Base-by-base conservation (phyloP, 92 coral and sea anemone species). In the Porites rus region DNA sequence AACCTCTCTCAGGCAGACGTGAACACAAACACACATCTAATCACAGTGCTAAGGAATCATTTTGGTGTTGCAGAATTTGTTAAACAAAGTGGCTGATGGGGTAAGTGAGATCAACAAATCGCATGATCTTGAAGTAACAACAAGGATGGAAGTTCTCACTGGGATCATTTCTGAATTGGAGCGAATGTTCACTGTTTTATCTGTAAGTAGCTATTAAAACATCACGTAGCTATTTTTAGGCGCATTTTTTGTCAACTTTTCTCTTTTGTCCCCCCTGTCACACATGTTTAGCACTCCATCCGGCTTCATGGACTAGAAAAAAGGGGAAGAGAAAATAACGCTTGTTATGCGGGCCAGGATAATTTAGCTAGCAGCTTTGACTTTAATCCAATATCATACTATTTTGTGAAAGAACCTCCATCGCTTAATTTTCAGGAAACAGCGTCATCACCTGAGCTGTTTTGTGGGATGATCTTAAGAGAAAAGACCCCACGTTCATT, bases 81-180 rank as follows among this genome's bases (percentile, higher is more conserved):
- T 89, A 59, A 92, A 81, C 68, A 92, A 80, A 75, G 81, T 89
- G 20, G 88, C 82, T 3, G 24, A 63, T 56, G 75, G 78, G n/a
- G 65, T 92, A 5, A 89, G 75, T 12, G 91, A 78, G 9, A 78
- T 80, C 51, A 61, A 54, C 51, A 43, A 50, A 3, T 76, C 77
- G 10, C 69, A 59, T 62, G 95, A 89, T 71, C 51, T 70, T 12
- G 95, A 92, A 13, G 46, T 86, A 11, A 54, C 63, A 9, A 65
- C 91, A 69, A 89, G 89, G 69, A 84, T 83, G 76, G 95, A 89
- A 62, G 84, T 80, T 25, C 38, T 83, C 24, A 59, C 69, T 20
- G 84, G 79, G 50, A 31, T 87, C 62, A 59, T 83, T 43, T 71
- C 88, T 64, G 91, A 91, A 64, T 65, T 91, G 77, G 91, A 91